Evolutionary conservation across 2,113 vertebrate species (phyloP).

Genomic region (Dromas ardeola): DNA sequence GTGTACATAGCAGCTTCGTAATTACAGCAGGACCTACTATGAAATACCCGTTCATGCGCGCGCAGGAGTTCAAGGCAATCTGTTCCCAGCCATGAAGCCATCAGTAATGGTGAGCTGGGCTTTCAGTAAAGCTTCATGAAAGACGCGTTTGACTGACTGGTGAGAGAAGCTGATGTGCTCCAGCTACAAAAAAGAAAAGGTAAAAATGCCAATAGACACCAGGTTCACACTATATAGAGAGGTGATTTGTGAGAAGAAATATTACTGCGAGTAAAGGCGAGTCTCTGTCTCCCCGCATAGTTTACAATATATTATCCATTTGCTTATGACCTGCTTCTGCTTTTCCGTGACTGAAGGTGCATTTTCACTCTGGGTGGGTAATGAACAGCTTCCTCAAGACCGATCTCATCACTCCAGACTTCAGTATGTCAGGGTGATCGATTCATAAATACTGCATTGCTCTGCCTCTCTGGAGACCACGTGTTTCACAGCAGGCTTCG

Average conservation of each 20-base stretch:
- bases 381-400: conserved; percentile 57
- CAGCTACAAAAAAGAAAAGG: neutral
- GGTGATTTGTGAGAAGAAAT: conserved; percentile 64
- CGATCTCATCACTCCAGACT: conserved; percentile 7
- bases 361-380: conserved; percentile 4
- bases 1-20: neutral
- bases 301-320: conserved; percentile 33
- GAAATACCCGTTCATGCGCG: accelerated
- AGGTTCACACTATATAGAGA: neutral
- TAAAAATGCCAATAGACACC: conserved; percentile 3
- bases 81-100: neutral
- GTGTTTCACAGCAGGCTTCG: neutral
- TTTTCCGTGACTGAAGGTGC: neutral
- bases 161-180: neutral
- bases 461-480: neutral
- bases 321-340: conserved; percentile 44
- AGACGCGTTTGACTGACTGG: neutral
- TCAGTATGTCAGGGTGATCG: conserved; percentile 45
- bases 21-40: neutral
- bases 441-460: neutral
- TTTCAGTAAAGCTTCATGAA: neutral
- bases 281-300: conserved; percentile 16
- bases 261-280: conserved; percentile 42
- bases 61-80: neutral
- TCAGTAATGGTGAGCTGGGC: neutral